phyloP scores from a whole-genome alignment of 2,797 vertebrate species.

The Psittacula derbiana region DNA sequence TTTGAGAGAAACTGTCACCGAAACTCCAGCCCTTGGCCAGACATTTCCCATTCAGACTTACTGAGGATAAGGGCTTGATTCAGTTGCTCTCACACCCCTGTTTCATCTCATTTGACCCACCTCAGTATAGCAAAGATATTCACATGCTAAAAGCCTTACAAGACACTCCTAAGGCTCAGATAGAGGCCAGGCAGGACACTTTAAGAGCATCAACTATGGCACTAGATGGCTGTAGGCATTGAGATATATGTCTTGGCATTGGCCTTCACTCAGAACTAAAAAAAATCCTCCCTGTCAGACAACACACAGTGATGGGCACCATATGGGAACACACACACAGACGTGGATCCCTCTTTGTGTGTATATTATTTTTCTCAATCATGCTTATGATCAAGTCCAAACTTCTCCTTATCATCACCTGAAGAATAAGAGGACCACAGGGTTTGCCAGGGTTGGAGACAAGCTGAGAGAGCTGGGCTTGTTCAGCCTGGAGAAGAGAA shows the following conservation, averaged over 20 bases:
- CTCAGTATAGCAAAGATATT: not conserved
- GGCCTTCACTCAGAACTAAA: not conserved
- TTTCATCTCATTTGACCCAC: not conserved
- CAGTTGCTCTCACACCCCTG: not conserved
- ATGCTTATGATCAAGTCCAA: not conserved
- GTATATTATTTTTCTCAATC: not conserved
- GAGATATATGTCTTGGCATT: not conserved
- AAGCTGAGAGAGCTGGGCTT: not conserved
- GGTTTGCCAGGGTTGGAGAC: not conserved
- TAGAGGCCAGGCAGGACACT: not conserved
- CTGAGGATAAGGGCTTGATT: not conserved
- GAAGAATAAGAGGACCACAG: not conserved
- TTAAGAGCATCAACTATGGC: not conserved
- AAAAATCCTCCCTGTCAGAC: not conserved
- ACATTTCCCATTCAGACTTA: not conserved
- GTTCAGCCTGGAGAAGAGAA: not conserved
- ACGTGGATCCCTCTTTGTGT: not conserved
- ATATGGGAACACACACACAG: not conserved
- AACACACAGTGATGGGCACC: not conserved
- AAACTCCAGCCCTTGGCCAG: not conserved
- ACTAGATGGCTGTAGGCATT: not conserved
- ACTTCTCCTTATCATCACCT: not conserved
- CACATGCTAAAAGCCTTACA: rapidly evolving
- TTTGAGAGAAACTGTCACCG: not conserved
- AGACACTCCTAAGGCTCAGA: not conserved